These are phyloP conservation scores for Caenorhabditis sp. DNA, from an alignment of 2,888 invertebrate species.

Conservation along the genomic window DNA sequence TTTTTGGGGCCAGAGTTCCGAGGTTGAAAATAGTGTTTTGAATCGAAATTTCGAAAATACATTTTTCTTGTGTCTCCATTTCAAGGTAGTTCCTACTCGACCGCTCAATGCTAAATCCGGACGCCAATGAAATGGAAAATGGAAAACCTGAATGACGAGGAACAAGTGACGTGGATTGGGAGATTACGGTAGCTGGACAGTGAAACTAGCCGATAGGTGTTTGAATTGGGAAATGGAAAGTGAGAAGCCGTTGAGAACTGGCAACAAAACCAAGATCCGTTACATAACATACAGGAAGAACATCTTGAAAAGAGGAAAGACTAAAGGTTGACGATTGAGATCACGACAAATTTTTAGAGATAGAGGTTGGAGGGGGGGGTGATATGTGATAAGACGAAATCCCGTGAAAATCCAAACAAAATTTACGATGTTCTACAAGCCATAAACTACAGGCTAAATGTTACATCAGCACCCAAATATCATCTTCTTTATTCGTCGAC, in stretches of 20 bases:
- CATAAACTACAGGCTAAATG: conserved; percentile 19
- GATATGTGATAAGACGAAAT: background rate
- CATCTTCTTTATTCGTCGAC: background rate
- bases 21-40: conserved; percentile 20
- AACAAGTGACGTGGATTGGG: conserved; percentile 31
- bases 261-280: background rate
- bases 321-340: background rate
- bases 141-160: conserved; percentile 39
- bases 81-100: conserved; percentile 30
- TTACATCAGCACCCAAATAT: background rate
- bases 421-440: conserved; percentile 24
- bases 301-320: conserved; percentile 4
- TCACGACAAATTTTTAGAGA: background rate
- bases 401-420: background rate
- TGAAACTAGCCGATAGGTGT: conserved; percentile 18
- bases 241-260: too few species aligned
- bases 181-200: conserved; percentile 28
- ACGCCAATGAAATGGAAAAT: conserved; percentile 13
- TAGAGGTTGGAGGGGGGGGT: too few species aligned
- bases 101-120: conserved; percentile 55
- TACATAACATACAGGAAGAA: conserved; percentile 3
- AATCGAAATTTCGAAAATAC: conserved; percentile 33
- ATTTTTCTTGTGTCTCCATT: conserved; percentile 54
- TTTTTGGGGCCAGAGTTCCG: conserved; percentile 38
- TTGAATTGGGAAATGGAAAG: conserved; percentile 40